phyloP scores from a whole-genome alignment of 2,797 vertebrate species.

The Oreochromis mossambicus region DNA sequence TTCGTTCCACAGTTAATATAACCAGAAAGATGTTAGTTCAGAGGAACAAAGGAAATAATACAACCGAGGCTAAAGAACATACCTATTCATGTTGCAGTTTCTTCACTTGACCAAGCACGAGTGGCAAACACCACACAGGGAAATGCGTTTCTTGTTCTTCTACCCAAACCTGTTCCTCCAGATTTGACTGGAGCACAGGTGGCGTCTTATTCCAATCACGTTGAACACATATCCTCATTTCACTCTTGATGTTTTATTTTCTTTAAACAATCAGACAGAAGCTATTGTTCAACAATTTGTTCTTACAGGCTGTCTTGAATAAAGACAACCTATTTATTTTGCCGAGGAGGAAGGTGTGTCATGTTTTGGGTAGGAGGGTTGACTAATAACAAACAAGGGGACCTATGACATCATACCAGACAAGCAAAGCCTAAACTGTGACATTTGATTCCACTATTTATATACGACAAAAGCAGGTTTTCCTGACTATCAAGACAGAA shows the following conservation, averaged over 20 bases:
- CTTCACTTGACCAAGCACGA: slow-evolving; percentile 13
- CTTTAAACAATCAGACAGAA: neutral
- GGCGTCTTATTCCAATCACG: neutral
- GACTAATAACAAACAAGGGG: neutral
- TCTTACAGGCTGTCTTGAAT: neutral
- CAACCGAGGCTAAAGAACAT: slow-evolving; percentile 8
- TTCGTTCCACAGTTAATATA: neutral
- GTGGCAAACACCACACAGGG: neutral
- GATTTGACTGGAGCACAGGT: slow-evolving; percentile 12
- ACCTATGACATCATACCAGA: neutral
- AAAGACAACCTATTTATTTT: neutral
- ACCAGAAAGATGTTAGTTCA: neutral
- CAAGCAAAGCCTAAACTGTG: neutral
- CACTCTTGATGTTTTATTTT: neutral
- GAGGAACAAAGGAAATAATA: neutral
- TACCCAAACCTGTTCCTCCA: slow-evolving; percentile 77
- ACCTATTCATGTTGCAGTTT: slow-evolving; percentile 34
- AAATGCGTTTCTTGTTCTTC: slow-evolving; percentile 70
- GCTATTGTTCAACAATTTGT: neutral
- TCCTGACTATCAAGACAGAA: neutral
- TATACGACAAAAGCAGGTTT: neutral
- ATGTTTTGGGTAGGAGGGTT: neutral
- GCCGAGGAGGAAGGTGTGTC: neutral
- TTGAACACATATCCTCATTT: neutral
- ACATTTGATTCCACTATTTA: neutral